phyloP scores from a whole-genome alignment of 2,797 vertebrate genomes.

The Helarctos malayanus region DNA sequence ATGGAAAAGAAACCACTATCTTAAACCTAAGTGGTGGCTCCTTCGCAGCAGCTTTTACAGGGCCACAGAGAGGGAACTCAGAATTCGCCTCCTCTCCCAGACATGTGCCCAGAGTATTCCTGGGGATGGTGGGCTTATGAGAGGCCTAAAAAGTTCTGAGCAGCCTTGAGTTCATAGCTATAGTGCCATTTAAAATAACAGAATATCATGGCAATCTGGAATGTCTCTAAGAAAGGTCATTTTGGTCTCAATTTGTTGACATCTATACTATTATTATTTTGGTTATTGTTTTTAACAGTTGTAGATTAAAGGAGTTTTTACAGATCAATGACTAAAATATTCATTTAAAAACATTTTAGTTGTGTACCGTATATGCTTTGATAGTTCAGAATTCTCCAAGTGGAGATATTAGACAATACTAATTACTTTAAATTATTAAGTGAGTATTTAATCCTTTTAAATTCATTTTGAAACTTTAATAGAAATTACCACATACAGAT shows the following conservation, averaged over 20 bases:
- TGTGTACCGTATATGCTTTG: constrained; percentile 77
- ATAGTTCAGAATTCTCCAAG: constrained; percentile 80
- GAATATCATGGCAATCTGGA: constrained; percentile 68
- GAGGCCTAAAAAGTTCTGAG: background rate
- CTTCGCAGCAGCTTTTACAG: constrained; percentile 48
- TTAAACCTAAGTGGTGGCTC: constrained; percentile 47
- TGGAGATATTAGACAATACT: constrained; percentile 75
- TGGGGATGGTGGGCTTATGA: background rate
- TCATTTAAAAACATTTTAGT: constrained; percentile 81
- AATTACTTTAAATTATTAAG: constrained; percentile 81
- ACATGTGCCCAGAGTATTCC: background rate
- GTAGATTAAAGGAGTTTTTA: constrained; percentile 75
- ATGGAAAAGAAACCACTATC: constrained; percentile 4
- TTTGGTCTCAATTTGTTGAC: constrained; percentile 72
- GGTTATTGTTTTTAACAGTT: constrained; percentile 32
- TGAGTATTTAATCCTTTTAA: constrained; percentile 65
- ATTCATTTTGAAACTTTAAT: constrained; percentile 78
- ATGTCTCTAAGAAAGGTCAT: constrained; percentile 77
- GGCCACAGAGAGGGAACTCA: constrained; percentile 2
- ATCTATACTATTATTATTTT: constrained; percentile 24
- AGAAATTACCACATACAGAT: constrained; percentile 76
- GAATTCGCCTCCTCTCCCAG: constrained; percentile 16
- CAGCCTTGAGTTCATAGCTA: constrained; percentile 35
- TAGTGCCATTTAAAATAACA: constrained; percentile 5
- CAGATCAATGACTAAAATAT: constrained; percentile 73